Evolutionary conservation across 2,888 invertebrate species (phyloP).

Genomic region (Caenorhabditis sp.): DNA sequence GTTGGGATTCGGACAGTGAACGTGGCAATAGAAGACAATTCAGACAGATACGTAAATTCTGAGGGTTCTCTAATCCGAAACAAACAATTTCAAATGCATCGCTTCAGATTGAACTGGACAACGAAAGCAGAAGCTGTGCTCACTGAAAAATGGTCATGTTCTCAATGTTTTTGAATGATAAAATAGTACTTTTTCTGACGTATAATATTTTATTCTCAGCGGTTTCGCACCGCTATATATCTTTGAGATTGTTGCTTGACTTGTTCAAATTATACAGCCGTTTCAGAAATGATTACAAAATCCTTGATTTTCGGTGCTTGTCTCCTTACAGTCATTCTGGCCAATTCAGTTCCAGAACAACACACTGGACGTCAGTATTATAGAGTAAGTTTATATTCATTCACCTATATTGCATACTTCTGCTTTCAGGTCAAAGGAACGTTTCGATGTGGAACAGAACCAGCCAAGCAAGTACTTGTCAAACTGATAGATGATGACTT

Average conservation of each 20-base stretch:
- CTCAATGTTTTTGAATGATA: neutral
- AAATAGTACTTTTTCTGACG: neutral
- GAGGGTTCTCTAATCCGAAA: too few species aligned
- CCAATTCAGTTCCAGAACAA: slow-evolving; percentile 47
- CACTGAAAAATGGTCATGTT: slow-evolving; percentile 37
- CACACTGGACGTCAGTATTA: slow-evolving; percentile 70
- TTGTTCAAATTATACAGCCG: neutral
- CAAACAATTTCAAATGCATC: neutral
- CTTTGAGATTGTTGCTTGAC: neutral
- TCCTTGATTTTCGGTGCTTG: slow-evolving; percentile 2
- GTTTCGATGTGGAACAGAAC: slow-evolving; percentile 71
- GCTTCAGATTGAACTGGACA: slow-evolving; percentile 72
- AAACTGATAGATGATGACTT: slow-evolving; percentile 79
- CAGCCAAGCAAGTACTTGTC: slow-evolving; percentile 73
- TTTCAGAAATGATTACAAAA: slow-evolving; percentile 24
- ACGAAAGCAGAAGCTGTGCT: slow-evolving; percentile 70
- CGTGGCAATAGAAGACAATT: too few species aligned
- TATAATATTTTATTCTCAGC: neutral
- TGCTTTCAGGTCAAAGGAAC: slow-evolving; percentile 68
- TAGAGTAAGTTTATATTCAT: slow-evolving; percentile 53
- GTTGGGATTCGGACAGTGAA: too few species aligned
- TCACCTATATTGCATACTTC: neutral
- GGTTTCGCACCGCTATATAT: neutral
- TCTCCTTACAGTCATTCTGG: slow-evolving; percentile 2
- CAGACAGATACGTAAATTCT: too few species aligned